Percentiles rank a stretch among this genome's conserved stretches.
Conservation (phyloP, 1,140 invertebrate genomes). For the Andrena cerasifolii region DNA sequence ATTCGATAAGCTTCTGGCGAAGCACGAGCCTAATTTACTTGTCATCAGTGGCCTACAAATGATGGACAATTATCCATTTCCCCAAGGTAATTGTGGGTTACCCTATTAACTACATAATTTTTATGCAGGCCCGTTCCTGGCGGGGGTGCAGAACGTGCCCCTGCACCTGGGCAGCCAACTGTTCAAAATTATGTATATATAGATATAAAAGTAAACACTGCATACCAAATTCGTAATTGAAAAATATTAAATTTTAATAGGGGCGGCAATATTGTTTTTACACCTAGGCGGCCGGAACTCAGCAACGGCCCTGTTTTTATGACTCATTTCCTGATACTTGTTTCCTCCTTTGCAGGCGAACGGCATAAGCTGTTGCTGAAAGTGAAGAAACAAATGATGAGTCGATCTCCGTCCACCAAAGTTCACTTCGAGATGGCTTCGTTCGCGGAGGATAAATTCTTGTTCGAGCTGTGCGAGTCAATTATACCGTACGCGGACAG, state of each 20-base stretch:
- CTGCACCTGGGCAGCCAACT: no score
- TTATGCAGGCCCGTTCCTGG: no score
- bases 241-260: no score
- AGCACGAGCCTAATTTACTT: conserved; percentile 88
- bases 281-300: no score
- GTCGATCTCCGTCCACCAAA: conserved; percentile 84
- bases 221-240: no score
- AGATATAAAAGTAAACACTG: no score
- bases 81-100: conserved; percentile 78
- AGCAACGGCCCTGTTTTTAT: no score
- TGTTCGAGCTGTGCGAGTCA: conserved; percentile 86
- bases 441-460: conserved; percentile 88
- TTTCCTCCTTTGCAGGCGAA: conserved; percentile 81
- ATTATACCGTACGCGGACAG: conserved; percentile 91
- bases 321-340: neutral
- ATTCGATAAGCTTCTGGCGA: conserved; percentile 85
- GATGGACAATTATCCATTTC: conserved; percentile 94
- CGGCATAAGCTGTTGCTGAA: conserved; percentile 85
- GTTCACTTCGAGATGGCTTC: conserved; percentile 96
- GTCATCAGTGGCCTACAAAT: conserved; percentile 94
- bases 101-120: neutral
- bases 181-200: no score
- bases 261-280: no score
- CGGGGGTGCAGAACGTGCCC: no score
- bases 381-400: conserved; percentile 87